phyloP scores from a whole-genome alignment of 1,140 invertebrate genomes.

The Aethina tumida region DNA sequence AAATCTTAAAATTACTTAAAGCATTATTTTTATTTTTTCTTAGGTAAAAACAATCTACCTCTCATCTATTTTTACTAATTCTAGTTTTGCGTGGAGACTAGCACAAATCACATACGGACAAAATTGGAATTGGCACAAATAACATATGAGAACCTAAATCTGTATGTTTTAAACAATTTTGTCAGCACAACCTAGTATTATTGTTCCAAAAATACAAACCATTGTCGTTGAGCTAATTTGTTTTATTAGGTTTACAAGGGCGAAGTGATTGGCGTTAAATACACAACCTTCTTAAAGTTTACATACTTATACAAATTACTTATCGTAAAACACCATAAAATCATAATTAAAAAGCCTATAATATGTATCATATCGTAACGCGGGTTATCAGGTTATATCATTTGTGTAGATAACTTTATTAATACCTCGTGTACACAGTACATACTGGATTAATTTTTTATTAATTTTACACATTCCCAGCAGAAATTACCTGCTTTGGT shows the following conservation, averaged over 20 bases:
- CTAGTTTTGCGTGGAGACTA: too few relatives aligned
- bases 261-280: conserved; percentile 14
- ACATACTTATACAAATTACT: conserved; percentile 4
- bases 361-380: not conserved
- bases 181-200: conserved; percentile 5
- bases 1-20: conserved; percentile 24
- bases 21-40: conserved; percentile 23
- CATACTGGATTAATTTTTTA: too few relatives aligned
- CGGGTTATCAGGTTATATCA: not conserved
- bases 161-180: conserved; percentile 10
- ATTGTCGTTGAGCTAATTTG: conserved; percentile 12
- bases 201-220: conserved; percentile 9
- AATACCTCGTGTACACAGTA: conserved; percentile 5
- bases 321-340: not conserved
- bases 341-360: not conserved
- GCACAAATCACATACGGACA: too few relatives aligned
- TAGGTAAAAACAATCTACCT: conserved; percentile 13
- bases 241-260: too few relatives aligned
- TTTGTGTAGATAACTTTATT: not conserved
- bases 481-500: too few relatives aligned
- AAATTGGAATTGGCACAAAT: conserved; percentile 3
- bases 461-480: too few relatives aligned
- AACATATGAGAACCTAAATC: conserved; percentile 5
- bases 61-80: too few relatives aligned
- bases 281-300: conserved; percentile 13